phyloP scores from a whole-genome alignment of 1,140 invertebrate species.

The Heliothis virescens region DNA sequence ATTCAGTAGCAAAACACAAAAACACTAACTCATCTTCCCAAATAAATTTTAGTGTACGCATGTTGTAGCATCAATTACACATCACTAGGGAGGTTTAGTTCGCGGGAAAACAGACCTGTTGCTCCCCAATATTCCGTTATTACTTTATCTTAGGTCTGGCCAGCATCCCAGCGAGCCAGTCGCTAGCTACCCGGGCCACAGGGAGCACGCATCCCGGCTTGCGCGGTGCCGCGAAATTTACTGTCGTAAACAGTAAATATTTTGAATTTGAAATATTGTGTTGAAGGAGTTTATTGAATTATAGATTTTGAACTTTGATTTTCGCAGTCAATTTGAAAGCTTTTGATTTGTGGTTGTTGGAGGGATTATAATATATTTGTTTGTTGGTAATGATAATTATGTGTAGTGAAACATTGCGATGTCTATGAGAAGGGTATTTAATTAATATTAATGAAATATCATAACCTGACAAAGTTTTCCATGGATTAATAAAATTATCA shows the following conservation, averaged over 20 bases:
- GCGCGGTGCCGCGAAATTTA: background rate
- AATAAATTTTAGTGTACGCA: no score
- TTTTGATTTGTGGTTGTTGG: no score
- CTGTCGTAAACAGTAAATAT: background rate
- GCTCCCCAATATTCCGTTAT: constrained; percentile 56
- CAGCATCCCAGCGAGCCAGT: constrained; percentile 17
- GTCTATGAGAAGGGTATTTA: no score
- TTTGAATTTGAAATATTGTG: background rate
- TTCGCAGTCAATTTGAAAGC: background rate
- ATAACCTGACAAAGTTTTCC: no score
- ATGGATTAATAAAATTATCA: no score
- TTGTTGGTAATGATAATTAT: no score
- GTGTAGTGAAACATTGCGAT: no score
- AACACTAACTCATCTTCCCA: no score
- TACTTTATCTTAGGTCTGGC: constrained; percentile 14
- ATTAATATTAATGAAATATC: no score
- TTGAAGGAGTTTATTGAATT: background rate
- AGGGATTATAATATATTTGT: no score
- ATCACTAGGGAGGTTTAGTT: constrained; percentile 44
- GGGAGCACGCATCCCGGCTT: background rate
- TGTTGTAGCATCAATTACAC: background rate
- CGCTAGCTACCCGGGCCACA: background rate
- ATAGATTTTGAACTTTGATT: background rate
- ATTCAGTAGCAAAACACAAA: no score
- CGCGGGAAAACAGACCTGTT: constrained; percentile 70